These are phyloP conservation scores for Cotesia glomerata DNA, from an alignment of 1,140 invertebrate genomes.

Conservation along the genomic window DNA sequence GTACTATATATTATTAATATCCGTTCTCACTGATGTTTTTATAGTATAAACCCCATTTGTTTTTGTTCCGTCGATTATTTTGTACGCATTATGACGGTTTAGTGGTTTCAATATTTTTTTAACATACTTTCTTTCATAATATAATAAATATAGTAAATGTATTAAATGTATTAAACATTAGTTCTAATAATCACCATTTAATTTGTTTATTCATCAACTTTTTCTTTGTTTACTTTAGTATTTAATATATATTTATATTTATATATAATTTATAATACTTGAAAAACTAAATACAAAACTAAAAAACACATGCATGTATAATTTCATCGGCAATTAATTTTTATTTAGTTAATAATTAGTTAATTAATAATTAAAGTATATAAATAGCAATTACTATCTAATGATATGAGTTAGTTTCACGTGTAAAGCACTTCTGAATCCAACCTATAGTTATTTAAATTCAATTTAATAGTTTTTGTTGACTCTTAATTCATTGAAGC, in stretches of 20 bases:
- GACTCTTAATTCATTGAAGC: not conserved
- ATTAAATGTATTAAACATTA: not conserved
- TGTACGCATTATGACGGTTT: conserved; percentile 26
- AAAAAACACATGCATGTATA: conserved; percentile 25
- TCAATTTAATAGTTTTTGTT: conserved; percentile 1
- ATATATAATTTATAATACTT: not conserved
- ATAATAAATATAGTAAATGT: not conserved
- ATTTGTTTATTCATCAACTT: conserved; percentile 29
- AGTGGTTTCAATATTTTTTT: not conserved
- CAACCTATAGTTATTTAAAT: conserved; percentile 43
- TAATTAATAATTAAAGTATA: conserved; percentile 35
- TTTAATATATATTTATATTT: conserved; percentile 6
- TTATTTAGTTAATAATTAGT: conserved; percentile 35
- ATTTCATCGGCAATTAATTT: conserved; percentile 31
- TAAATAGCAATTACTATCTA: conserved; percentile 51
- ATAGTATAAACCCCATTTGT: not conserved
- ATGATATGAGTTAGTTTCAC: conserved; percentile 59
- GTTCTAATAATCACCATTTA: conserved; percentile 15
- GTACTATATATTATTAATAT: not conserved
- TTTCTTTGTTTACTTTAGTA: conserved; percentile 28
- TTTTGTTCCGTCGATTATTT: conserved; percentile 4
- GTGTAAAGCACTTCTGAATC: conserved; percentile 60
- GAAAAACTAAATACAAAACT: conserved; percentile 11
- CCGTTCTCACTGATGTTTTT: not conserved
- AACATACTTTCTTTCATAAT: not conserved